Evolutionary conservation across 1,140 invertebrate species (phyloP), one percentile per base, ranked within the genome.

Genomic region (Leptinotarsa undecemlineata): DNA sequence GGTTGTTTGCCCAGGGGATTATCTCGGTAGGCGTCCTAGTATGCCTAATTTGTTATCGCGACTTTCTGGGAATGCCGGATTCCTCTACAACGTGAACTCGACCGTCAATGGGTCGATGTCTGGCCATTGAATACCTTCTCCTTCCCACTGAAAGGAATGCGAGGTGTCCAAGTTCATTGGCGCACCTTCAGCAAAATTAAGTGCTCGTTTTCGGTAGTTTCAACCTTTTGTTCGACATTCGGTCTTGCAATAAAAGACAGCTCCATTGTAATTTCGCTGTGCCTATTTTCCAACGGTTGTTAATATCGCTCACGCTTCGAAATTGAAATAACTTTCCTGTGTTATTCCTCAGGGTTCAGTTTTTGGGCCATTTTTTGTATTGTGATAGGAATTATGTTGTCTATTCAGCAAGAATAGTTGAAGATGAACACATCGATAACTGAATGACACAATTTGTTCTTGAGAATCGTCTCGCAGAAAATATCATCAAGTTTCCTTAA

Each of bases 71-170:
- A 68, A 68, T 19, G 23, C 23, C 21, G 63, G 33, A 66, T 66
- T 66, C 63, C 63, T 66, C 23, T 20, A 2, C 63, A 23, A 19
- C 23, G 62, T 26, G 62, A 47, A 33, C 33, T 68, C 66, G 66
- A 68, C n/a, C 23, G 42, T 68, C 23, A 68, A 68, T 68, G 66
- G 66, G 66, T 68, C 66, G 66, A 68, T 68, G 66, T 68, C 66
- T 68, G 66, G 66, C n/a, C 66, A 68, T 42, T 47, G 42, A 68
- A 68, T 68, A 68, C 66, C 66, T n/a, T 33, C 15, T 6, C 66
- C 23, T 68, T n/a, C 66, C 66, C 66, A 68, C 19, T 19, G 23
- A 68, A 68, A 42, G 66, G 66, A 68, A 68, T 68, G 66, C 66
- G 66, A 68, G 66, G 66, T 68, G 66, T 68, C 66, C 42, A 19